Evolutionary conservation across 2,888 invertebrate species (phyloP).

Genomic region (Acleris laterana): DNA sequence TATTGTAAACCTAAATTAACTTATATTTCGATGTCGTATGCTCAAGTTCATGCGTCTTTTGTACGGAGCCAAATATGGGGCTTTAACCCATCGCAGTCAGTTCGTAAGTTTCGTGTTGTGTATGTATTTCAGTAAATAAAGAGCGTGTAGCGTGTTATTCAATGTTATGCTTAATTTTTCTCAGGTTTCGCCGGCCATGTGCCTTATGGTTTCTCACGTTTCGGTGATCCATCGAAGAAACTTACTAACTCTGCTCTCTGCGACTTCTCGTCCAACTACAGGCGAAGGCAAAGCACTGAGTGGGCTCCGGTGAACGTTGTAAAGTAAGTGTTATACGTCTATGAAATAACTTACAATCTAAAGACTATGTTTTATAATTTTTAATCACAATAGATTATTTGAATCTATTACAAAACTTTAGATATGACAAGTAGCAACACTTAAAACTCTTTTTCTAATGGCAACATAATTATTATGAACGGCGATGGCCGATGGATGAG

Average conservation of each 20-base stretch:
- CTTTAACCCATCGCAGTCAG: conserved; percentile 69
- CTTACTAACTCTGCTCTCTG: conserved; percentile 89
- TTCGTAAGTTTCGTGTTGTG: conserved; percentile 64
- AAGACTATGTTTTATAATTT: neutral
- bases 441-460: conserved; percentile 5
- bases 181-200: conserved; percentile 87
- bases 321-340: conserved; percentile 64
- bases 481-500: too few relatives aligned
- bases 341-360: neutral
- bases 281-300: conserved; percentile 88
- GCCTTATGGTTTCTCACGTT: conserved; percentile 86
- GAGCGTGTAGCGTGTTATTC: too few relatives aligned
- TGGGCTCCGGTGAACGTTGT: conserved; percentile 89
- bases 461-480: conserved; percentile 4
- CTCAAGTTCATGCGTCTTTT: conserved; percentile 70
- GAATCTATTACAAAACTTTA: neutral
- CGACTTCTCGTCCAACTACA: conserved; percentile 90
- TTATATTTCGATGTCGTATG: conserved; percentile 64
- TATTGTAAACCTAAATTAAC: too few relatives aligned
- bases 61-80: conserved; percentile 78
- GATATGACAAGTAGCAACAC: conserved; percentile 9
- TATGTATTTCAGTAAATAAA: neutral
- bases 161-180: conserved; percentile 27
- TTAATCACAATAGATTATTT: conserved; percentile 1
- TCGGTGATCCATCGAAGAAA: conserved; percentile 86